A percentile compares a stretch with the other conserved stretches of the same genome.
These are phyloP conservation scores for Benthosema pterotum DNA, from an alignment of 2,797 vertebrate species.

Conservation along the genomic window DNA sequence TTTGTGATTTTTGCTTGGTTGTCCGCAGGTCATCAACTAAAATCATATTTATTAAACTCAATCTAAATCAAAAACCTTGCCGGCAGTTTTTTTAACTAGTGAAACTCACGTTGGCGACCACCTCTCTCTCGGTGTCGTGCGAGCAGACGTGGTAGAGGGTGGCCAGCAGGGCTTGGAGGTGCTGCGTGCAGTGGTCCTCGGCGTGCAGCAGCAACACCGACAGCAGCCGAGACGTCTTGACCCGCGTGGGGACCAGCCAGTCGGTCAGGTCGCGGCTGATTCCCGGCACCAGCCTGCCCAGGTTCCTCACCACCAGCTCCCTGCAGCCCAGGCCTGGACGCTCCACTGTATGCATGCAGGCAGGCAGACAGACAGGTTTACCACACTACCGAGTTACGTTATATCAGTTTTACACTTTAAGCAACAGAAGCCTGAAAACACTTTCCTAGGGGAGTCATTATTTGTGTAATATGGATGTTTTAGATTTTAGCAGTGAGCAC, in stretches of 20 bases:
- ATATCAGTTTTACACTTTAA: too few relatives aligned
- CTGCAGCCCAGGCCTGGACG: slow-evolving; percentile 91
- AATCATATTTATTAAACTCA: too few relatives aligned
- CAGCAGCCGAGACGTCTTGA: slow-evolving; percentile 89
- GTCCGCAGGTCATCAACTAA: too few relatives aligned
- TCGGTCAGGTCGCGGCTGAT: slow-evolving; percentile 86
- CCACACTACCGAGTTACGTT: not conserved
- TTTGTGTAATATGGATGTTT: too few relatives aligned
- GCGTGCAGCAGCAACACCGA: slow-evolving; percentile 85
- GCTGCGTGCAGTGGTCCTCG: slow-evolving; percentile 92
- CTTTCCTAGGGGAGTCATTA: too few relatives aligned
- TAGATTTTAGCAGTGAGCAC: too few relatives aligned
- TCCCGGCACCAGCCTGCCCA: slow-evolving; percentile 88
- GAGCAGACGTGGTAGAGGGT: slow-evolving; percentile 82
- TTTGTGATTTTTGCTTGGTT: too few relatives aligned
- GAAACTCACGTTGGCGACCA: slow-evolving; percentile 86
- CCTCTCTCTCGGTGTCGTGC: slow-evolving; percentile 79
- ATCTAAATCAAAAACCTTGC: too few relatives aligned
- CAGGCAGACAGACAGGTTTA: not conserved
- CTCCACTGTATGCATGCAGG: too few relatives aligned
- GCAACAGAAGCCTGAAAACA: too few relatives aligned
- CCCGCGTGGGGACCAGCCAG: slow-evolving; percentile 89
- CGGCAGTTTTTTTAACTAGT: too few relatives aligned
- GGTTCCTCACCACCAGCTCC: slow-evolving; percentile 91
- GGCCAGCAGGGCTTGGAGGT: slow-evolving; percentile 87